Conservation (phyloP, 2,113 vertebrate genomes). For the Brevimyrus niger region DNA sequence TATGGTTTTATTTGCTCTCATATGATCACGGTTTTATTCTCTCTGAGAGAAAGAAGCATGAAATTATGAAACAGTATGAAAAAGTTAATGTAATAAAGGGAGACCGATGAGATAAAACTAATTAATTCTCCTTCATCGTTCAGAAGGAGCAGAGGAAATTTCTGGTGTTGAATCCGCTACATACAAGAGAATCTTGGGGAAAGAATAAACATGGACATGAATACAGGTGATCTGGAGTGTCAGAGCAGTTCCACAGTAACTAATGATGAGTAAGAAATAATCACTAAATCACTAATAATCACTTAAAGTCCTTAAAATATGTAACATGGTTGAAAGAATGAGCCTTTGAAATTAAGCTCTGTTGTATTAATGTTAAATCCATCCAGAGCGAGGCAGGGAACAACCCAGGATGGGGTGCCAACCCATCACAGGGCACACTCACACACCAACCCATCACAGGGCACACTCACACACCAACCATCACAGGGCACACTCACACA, state of each 20-base stretch:
- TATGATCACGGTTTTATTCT: background rate
- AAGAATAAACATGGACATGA: background rate
- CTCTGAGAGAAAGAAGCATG: background rate
- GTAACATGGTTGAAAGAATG: background rate
- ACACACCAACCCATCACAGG: background rate
- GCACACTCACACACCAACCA: background rate
- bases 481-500: too few species aligned
- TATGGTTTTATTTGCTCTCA: background rate
- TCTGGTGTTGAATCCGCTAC: background rate
- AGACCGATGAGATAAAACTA: background rate
- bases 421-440: background rate
- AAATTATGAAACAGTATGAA: background rate
- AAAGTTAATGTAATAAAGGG: background rate
- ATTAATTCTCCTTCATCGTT: background rate
- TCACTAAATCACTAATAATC: background rate
- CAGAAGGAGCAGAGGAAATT: background rate
- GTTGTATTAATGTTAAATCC: background rate
- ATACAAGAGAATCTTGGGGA: background rate
- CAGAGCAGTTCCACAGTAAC: background rate
- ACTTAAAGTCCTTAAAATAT: background rate
- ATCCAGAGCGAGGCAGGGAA: background rate
- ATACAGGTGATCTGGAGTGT: background rate
- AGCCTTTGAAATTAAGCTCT: background rate
- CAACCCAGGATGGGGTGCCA: background rate
- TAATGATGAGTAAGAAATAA: background rate